These are phyloP conservation scores for Hyles euphorbiae DNA, from an alignment of 1,140 invertebrate genomes.

Conservation along the genomic window DNA sequence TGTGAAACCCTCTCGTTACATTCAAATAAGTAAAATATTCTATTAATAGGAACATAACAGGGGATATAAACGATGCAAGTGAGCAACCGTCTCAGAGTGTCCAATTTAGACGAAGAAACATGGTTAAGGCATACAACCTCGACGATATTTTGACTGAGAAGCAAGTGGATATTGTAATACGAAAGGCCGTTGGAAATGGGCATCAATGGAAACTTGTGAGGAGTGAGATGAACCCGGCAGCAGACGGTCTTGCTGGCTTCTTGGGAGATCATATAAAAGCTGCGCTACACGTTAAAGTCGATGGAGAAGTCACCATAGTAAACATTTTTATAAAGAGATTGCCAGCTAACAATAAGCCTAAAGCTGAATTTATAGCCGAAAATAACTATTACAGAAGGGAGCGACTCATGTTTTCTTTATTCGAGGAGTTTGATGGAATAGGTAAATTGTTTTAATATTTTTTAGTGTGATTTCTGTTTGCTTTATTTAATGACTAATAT, in stretches of 20 bases:
- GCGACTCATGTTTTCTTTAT: slow-evolving; percentile 33
- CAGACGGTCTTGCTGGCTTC: slow-evolving; percentile 44
- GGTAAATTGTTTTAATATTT: slow-evolving; percentile 27
- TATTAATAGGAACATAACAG: too few species aligned
- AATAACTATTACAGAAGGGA: slow-evolving; percentile 44
- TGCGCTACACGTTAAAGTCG: slow-evolving; percentile 25
- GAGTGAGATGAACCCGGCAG: slow-evolving; percentile 28
- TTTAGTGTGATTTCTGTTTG: too few species aligned
- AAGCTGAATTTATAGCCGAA: slow-evolving; percentile 43
- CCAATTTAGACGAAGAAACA: too few species aligned
- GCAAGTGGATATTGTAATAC: slow-evolving; percentile 34
- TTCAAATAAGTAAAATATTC: too few species aligned
- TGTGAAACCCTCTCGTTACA: too few species aligned
- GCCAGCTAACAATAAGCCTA: slow-evolving; percentile 41
- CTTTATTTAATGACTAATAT: too few species aligned
- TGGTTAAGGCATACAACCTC: slow-evolving; percentile 3
- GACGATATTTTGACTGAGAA: slow-evolving; percentile 34
- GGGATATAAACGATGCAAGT: too few species aligned
- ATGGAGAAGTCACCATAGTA: slow-evolving; percentile 20
- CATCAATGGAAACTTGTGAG: slow-evolving; percentile 23
- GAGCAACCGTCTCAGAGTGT: too few species aligned
- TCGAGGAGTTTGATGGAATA: slow-evolving; percentile 34
- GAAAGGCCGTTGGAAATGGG: slow-evolving; percentile 18
- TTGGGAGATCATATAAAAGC: slow-evolving; percentile 48
- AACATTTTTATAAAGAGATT: slow-evolving; percentile 47